A percentile compares a stretch with the other conserved stretches of the same genome.
phyloP scores from a whole-genome alignment of 1,140 invertebrate species.

The Eupristina koningsbergeri region DNA sequence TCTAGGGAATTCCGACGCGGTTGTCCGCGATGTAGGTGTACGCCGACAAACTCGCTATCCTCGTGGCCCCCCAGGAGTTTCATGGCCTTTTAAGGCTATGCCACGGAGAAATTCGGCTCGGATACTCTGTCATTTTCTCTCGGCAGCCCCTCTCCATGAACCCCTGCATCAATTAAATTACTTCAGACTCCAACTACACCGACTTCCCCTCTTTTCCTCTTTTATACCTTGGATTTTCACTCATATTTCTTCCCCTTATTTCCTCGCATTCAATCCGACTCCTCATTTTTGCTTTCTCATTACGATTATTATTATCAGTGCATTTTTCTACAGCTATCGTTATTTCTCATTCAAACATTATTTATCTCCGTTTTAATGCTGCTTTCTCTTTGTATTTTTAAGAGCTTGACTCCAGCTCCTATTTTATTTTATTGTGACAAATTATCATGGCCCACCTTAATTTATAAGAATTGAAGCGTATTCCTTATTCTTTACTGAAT shows the following conservation, averaged over 20 bases:
- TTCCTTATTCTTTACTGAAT: neutral
- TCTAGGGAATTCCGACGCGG: constrained; percentile 41
- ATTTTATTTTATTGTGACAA: neutral
- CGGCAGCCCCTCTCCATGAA: neutral
- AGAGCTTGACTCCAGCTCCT: neutral
- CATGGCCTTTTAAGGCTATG: constrained; percentile 44
- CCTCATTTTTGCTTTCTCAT: too few species aligned
- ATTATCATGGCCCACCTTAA: neutral
- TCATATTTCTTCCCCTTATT: too few species aligned
- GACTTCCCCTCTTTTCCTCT: neutral
- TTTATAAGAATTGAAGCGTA: too few species aligned
- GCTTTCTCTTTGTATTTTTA: neutral
- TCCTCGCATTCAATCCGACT: too few species aligned
- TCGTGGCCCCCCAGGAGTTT: neutral
- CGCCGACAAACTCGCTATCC: neutral
- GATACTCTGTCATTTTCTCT: neutral
- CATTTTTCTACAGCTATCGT: neutral
- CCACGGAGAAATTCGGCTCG: neutral
- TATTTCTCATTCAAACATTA: neutral
- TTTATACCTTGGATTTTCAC: neutral
- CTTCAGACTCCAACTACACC: too few species aligned
- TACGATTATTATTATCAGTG: neutral
- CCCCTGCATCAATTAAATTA: too few species aligned
- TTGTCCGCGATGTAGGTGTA: neutral
- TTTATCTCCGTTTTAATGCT: neutral